Conservation (phyloP, 2,797 vertebrate genomes). For the Falco concolor region DNA sequence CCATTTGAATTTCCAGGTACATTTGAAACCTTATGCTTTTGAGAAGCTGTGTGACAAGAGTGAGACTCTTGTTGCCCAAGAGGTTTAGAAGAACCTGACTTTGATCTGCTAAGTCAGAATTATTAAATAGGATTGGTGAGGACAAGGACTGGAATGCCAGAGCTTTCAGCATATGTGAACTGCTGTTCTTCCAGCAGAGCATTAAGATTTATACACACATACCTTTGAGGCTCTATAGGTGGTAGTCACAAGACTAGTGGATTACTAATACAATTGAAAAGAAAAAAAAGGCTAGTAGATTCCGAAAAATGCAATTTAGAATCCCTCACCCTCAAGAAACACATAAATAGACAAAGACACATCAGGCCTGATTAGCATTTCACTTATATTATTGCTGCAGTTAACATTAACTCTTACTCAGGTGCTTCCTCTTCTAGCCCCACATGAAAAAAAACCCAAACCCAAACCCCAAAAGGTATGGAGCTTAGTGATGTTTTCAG, state of each 20-base stretch:
- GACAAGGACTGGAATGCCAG: neutral
- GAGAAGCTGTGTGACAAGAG: neutral
- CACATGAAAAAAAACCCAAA: neutral
- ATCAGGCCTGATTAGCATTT: neutral
- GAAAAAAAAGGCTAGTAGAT: neutral
- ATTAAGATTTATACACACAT: fast-evolving
- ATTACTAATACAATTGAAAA: neutral
- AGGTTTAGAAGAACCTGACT: neutral
- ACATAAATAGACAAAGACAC: neutral
- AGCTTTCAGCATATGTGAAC: neutral
- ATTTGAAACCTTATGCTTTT: neutral
- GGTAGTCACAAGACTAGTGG: neutral
- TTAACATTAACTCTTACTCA: neutral
- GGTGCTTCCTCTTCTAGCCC: neutral
- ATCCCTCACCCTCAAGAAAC: neutral
- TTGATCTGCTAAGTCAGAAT: neutral
- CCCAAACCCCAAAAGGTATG: neutral
- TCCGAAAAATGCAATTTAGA: neutral
- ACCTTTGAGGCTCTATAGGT: neutral
- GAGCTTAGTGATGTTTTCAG: neutral
- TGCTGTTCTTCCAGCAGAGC: neutral
- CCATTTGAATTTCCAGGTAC: neutral
- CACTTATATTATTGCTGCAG: neutral
- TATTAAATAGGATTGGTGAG: neutral
- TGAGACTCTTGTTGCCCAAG: neutral